Percentiles rank a stretch among this genome's conserved stretches.
Conservation (phyloP, 2,113 vertebrate genomes). For the Chinchilla lanigera region DNA sequence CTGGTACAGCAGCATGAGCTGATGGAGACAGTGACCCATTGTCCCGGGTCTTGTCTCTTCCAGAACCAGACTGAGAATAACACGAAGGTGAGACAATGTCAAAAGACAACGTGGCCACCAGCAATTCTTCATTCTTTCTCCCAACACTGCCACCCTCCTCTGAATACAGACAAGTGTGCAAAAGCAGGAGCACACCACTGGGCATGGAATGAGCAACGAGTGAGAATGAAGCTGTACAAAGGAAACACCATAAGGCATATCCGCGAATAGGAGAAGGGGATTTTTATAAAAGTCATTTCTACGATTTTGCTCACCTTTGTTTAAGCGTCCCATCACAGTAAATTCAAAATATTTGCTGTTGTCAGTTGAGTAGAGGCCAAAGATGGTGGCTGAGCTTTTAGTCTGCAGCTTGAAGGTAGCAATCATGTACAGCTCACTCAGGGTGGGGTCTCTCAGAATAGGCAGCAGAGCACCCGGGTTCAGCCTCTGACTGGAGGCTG, state of each 20-base stretch:
- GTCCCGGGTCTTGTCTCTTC: background rate
- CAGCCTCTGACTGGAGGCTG: constrained; percentile 89
- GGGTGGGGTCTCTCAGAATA: constrained; percentile 88
- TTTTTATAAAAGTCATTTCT: background rate
- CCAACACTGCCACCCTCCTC: background rate
- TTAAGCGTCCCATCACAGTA: constrained; percentile 92
- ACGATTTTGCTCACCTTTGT: constrained; percentile 90
- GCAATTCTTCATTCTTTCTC: background rate
- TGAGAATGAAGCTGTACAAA: background rate
- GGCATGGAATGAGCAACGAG: background rate
- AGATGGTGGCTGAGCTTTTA: constrained; percentile 91
- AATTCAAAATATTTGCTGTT: constrained; percentile 96
- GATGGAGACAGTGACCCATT: background rate
- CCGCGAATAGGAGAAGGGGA: background rate
- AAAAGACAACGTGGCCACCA: background rate
- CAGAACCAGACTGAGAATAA: background rate
- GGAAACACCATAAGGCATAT: background rate
- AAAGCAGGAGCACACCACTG: background rate
- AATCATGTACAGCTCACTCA: constrained; percentile 93
- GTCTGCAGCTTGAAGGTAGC: constrained; percentile 92
- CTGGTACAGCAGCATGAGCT: background rate
- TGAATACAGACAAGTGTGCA: background rate
- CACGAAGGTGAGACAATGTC: background rate
- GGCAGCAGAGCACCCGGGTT: constrained; percentile 90
- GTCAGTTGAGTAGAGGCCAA: constrained; percentile 91